These are phyloP conservation scores for Apis cerana DNA, from an alignment of 1,140 invertebrate species.

Conservation along the genomic window DNA sequence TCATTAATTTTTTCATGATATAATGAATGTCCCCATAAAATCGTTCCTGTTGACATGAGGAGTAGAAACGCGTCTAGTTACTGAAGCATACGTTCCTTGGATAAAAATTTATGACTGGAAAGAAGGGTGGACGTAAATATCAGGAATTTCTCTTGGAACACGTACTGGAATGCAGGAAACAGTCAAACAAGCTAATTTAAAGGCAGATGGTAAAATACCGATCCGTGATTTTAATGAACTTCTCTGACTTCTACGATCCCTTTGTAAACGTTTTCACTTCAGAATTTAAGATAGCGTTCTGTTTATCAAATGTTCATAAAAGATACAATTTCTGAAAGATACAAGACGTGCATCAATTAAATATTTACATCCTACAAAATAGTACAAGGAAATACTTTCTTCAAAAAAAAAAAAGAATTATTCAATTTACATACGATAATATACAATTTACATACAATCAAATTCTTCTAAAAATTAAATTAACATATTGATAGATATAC, in stretches of 20 bases:
- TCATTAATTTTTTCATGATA: not conserved
- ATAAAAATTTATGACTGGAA: conserved; percentile 24
- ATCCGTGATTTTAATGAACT: conserved; percentile 14
- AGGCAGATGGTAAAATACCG: conserved; percentile 23
- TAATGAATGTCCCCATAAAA: conserved; percentile 12
- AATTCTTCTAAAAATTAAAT: too few species aligned
- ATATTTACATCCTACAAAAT: not conserved
- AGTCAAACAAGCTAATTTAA: conserved; percentile 29
- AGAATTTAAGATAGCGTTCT: not conserved
- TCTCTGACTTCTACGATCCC: not conserved
- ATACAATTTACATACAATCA: too few species aligned
- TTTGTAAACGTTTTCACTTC: not conserved
- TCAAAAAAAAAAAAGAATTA: too few species aligned
- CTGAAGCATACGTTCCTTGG: not conserved
- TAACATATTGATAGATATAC: too few species aligned
- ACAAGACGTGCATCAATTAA: not conserved
- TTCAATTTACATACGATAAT: too few species aligned
- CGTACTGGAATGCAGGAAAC: conserved; percentile 5
- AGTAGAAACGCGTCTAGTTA: conserved; percentile 6
- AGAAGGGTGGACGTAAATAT: conserved; percentile 20
- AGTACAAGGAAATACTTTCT: too few species aligned
- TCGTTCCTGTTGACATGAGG: conserved; percentile 7
- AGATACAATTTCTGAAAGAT: not conserved
- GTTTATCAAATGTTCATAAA: not conserved
- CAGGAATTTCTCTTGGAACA: conserved; percentile 2